phyloP scores from a whole-genome alignment of 2,797 vertebrate species.

The Pseudochirops corinnae region DNA sequence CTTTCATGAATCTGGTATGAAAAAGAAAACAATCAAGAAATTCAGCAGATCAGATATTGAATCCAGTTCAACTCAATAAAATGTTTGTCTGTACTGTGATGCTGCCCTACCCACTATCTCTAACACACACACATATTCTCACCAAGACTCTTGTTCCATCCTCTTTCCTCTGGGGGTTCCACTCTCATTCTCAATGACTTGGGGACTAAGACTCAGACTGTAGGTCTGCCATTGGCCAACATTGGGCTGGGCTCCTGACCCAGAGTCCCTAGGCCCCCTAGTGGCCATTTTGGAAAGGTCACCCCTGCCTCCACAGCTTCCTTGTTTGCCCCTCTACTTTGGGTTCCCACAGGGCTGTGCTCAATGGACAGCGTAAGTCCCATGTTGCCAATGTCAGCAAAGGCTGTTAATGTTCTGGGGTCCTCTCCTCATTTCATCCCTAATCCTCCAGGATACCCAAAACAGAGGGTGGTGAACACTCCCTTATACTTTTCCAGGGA shows the following conservation, averaged over 20 bases:
- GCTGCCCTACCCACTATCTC: background rate
- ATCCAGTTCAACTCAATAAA: background rate
- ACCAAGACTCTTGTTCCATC: background rate
- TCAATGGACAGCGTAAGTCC: background rate
- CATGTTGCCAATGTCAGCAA: background rate
- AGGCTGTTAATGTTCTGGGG: background rate
- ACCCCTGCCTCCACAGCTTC: background rate
- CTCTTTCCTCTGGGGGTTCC: background rate
- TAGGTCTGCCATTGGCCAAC: background rate
- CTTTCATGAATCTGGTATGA: constrained; percentile 13
- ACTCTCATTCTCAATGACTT: background rate
- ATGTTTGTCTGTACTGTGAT: background rate
- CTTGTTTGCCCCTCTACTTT: background rate
- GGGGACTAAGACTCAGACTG: background rate
- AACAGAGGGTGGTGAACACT: background rate
- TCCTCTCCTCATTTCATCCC: background rate
- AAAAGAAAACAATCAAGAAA: background rate
- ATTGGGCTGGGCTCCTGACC: background rate
- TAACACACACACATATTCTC: background rate
- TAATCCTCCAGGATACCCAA: background rate
- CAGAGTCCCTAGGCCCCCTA: background rate
- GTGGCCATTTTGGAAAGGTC: background rate
- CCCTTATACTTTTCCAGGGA: background rate
- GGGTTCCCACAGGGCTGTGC: background rate
- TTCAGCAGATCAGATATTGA: background rate